Evolutionary conservation across 2,888 invertebrate genomes (phyloP), one percentile per base, ranked within the genome.

Genomic region (Beris chalybata): DNA sequence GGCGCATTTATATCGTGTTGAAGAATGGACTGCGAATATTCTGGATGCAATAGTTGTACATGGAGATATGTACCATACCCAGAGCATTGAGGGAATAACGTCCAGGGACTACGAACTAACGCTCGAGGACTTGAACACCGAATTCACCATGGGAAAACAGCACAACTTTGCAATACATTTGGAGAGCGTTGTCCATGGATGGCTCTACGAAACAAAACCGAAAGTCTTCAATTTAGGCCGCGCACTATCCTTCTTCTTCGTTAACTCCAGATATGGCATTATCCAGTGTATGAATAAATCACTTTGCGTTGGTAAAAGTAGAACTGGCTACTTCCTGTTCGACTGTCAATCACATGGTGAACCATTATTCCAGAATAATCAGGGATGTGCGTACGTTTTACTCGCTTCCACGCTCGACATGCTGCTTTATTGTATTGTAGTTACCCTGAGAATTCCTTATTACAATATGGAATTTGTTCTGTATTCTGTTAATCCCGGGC

Each of bases 281-380:
- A 75, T 86, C 53, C 83, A 84, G 59, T 84, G 84, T 69, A 82
- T 83, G 0, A 76, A 77, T 11, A 84, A 84, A 65, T 84, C 85
- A 57, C 75, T 85, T 69, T 83, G 84, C 9, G 84, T 86, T 71
- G 86, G 86, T 2, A 83, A 73, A 64, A 75, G 77, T 15, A 81
- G 80, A 0, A 74, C 77, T 12, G 87, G 87, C 11, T 89, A 87
- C 73, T 89, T 87, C 71, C 85, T 89, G 86, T 89, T 84, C 74
- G 89, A 89, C 72, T 86, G 86, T 71, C 86, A 87, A 76, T 84
- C 84, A 68, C 79, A 81, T 71, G 88, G 88, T 6, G 78, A 82
- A 4, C 88, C 88, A 0, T 75, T 88, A 72, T 89, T 87, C 74
- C 77, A 82, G 38, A 84, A 86, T 1, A 82, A 84, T 5, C 82